Evolutionary conservation across 2,888 invertebrate species (phyloP).

Genomic region (Habroteleia sp.): DNA sequence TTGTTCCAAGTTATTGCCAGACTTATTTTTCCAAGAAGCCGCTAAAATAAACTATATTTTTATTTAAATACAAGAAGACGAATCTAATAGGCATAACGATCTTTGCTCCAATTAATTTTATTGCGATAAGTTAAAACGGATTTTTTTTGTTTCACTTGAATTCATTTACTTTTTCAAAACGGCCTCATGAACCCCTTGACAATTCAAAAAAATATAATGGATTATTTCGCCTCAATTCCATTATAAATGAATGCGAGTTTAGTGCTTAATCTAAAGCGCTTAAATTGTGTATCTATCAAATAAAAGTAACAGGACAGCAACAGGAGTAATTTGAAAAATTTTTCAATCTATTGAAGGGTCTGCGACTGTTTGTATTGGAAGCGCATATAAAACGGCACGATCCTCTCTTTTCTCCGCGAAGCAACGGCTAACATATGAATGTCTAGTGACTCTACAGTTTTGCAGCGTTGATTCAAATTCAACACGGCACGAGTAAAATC

Average conservation of each 20-base stretch:
- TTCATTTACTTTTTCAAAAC: no score
- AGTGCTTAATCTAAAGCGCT: slow-evolving; percentile 57
- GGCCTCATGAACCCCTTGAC: no score
- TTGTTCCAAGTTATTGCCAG: no score
- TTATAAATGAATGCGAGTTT: slow-evolving; percentile 57
- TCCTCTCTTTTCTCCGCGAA: slow-evolving; percentile 68
- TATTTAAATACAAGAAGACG: no score
- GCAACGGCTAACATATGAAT: slow-evolving; percentile 80
- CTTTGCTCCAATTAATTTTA: no score
- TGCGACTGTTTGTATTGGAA: slow-evolving; percentile 63
- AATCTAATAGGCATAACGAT: no score
- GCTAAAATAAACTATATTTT: no score
- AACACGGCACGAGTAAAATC: slow-evolving; percentile 76
- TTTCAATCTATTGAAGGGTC: slow-evolving; percentile 64
- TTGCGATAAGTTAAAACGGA: no score
- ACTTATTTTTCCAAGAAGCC: no score
- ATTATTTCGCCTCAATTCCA: slow-evolving; percentile 52
- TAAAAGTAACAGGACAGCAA: slow-evolving; percentile 56
- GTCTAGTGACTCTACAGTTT: slow-evolving; percentile 79
- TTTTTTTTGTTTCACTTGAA: no score
- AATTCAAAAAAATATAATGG: slow-evolving; percentile 34
- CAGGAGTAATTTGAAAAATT: slow-evolving; percentile 65
- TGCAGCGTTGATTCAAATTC: slow-evolving; percentile 78
- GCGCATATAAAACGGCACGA: slow-evolving; percentile 57
- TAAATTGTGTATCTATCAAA: slow-evolving; percentile 55